Evolutionary conservation across 2,797 vertebrate species (phyloP).

Genomic region (Myotis planiceps): DNA sequence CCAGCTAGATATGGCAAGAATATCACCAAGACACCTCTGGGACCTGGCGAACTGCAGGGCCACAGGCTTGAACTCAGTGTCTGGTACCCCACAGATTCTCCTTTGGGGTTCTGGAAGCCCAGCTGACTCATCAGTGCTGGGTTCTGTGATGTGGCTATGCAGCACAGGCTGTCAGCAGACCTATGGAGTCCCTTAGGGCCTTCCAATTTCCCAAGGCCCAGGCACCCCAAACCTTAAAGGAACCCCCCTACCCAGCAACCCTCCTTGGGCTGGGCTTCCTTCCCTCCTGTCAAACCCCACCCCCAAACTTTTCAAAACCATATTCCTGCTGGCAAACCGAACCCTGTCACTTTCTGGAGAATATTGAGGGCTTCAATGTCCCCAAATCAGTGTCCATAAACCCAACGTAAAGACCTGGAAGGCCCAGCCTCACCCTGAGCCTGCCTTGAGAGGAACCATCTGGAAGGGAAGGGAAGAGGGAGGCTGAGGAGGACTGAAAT

Average conservation of each 20-base stretch:
- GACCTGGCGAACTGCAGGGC: accelerated
- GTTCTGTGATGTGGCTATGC: accelerated
- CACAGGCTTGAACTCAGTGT: neutral
- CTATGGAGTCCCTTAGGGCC: accelerated
- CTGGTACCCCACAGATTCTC: accelerated
- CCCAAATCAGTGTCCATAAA: neutral
- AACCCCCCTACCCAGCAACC: neutral
- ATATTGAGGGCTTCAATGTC: neutral
- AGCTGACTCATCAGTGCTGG: neutral
- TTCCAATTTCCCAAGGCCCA: accelerated
- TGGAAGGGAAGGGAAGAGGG: neutral
- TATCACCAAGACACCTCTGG: neutral
- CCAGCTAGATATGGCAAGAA: neutral
- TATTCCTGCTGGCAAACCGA: neutral
- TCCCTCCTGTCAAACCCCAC: accelerated
- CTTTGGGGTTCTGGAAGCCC: accelerated
- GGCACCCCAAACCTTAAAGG: accelerated
- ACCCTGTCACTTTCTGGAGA: neutral
- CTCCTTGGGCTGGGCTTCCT: neutral
- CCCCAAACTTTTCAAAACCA: neutral
- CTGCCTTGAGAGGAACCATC: neutral
- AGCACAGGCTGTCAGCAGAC: neutral
- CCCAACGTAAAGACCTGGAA: accelerated
- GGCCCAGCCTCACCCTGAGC: neutral
- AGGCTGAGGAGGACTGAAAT: neutral